Conservation (phyloP, 2,797 vertebrate species). For the Malurus leucopterus region DNA sequence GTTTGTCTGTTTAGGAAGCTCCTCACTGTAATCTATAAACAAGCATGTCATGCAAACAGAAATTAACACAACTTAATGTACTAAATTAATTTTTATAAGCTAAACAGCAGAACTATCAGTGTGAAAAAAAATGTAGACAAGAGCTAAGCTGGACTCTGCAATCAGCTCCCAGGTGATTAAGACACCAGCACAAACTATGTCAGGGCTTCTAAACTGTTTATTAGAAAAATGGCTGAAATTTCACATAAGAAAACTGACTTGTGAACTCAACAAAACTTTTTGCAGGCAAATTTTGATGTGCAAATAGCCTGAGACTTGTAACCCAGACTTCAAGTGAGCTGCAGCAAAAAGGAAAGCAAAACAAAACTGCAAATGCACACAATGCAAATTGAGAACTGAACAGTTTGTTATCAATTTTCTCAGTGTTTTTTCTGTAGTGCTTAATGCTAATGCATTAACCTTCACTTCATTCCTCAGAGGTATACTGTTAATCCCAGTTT, state of each 20-base stretch:
- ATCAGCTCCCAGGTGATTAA: neutral
- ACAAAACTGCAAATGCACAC: neutral
- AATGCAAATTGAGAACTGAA: neutral
- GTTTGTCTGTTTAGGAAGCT: neutral
- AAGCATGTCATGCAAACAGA: neutral
- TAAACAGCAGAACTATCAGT: neutral
- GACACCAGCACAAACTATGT: rapidly evolving
- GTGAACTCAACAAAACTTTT: neutral
- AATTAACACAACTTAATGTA: neutral
- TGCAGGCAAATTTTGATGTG: neutral
- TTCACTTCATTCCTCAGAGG: neutral
- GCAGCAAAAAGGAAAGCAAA: neutral
- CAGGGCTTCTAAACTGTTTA: neutral
- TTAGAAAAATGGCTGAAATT: neutral
- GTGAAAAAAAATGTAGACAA: neutral
- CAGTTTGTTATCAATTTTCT: neutral
- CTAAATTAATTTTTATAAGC: neutral
- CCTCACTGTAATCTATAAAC: neutral
- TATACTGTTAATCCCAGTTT: neutral
- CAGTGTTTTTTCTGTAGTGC: neutral
- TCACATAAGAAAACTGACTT: neutral
- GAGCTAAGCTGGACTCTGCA: neutral
- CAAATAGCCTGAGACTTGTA: neutral
- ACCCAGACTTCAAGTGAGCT: neutral
- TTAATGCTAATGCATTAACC: neutral